Base-by-base conservation (phyloP, 1,140 invertebrate species). In the Tachypleus tridentatus region DNA sequence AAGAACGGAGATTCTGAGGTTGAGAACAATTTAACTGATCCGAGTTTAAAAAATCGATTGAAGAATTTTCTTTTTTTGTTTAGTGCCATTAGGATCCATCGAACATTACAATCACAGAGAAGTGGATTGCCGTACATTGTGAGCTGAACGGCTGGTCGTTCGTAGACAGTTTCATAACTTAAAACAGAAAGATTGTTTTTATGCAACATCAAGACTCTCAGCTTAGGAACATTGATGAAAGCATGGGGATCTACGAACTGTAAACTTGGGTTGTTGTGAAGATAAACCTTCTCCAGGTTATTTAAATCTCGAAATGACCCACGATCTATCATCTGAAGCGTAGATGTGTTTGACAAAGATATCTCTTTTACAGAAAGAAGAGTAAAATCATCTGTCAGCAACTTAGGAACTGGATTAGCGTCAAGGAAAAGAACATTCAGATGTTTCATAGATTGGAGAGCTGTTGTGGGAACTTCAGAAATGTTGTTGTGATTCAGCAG, bases 351-450 rank as follows among this genome's bases (percentile, higher is more conserved):
- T 51, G 74, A 74, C 0, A 80, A 60, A 10, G 73, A 73, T 0
- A 80, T 60, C 58, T 75, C 71, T 2, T 71, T 67, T 0, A 79
- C 69, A 50, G 70, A 72, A 6, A 79, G 64, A 50, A 71, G 67
- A 3, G 69, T 63, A 61, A 80, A 79, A 61, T 75, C 75, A 4
- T 71, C 68, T 0, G 69, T 66, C 48, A 70, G 67, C 8, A 81
- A 62, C 57, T 74, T 72, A 4, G 62, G 83, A 3, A 89, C 75
- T 10, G 82, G 79, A 76, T 94, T 95, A 61, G 82, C 83, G 52
- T 88, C 87, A 3, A 95, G 77, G 75, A 93, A 87, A 63, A 94
- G 76, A 67, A 82, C 83, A 58, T 89, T 82, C 49, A 95, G 79
- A 68, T 84, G 58, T 62, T 67, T 72, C 7, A 74, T 58, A 51